Percentiles rank a stretch among this genome's conserved stretches.
These are phyloP conservation scores for Drosophila tani DNA, from an alignment of 1,140 invertebrate species.

Conservation along the genomic window DNA sequence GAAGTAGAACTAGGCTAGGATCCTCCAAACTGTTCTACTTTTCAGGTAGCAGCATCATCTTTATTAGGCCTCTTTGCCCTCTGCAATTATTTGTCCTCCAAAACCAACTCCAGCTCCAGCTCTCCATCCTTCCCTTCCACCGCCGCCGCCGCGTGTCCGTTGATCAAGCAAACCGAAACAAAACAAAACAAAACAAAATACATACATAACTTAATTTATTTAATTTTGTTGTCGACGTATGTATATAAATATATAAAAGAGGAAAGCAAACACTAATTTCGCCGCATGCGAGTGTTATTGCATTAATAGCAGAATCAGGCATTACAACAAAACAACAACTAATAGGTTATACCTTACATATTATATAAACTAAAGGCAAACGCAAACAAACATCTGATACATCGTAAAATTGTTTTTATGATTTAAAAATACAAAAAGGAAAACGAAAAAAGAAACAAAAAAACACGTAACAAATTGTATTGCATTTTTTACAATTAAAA, in stretches of 20 bases:
- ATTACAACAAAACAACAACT: slow-evolving; percentile 75
- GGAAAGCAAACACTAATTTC: slow-evolving; percentile 46
- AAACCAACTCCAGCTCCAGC: slow-evolving; percentile 26
- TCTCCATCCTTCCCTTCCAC: slow-evolving; percentile 35
- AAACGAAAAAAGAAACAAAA: slow-evolving; percentile 54
- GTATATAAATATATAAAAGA: slow-evolving; percentile 47
- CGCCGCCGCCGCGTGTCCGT: slow-evolving; percentile 67
- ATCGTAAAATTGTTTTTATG: slow-evolving; percentile 83
- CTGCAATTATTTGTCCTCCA: slow-evolving; percentile 40
- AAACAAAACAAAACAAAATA: slow-evolving; percentile 53
- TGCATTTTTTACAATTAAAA: slow-evolving; percentile 49
- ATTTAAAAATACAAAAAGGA: slow-evolving; percentile 80
- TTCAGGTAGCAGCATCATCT: slow-evolving; percentile 41
- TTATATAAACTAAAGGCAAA: slow-evolving; percentile 68
- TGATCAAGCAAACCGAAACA: slow-evolving; percentile 61
- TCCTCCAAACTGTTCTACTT: slow-evolving; percentile 19
- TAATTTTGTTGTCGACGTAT: slow-evolving; percentile 65
- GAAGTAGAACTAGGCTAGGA: slow-evolving; percentile 54
- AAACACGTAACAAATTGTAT: slow-evolving; percentile 49
- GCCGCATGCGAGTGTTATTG: slow-evolving; percentile 70
- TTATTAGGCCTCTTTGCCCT: slow-evolving; percentile 36
- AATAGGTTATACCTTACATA: slow-evolving; percentile 81
- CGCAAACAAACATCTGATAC: slow-evolving; percentile 45
- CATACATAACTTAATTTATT: slow-evolving; percentile 80
- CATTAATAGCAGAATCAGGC: slow-evolving; percentile 71